phyloP scores from a whole-genome alignment of 2,888 invertebrate species.

The Unio pictorum region DNA sequence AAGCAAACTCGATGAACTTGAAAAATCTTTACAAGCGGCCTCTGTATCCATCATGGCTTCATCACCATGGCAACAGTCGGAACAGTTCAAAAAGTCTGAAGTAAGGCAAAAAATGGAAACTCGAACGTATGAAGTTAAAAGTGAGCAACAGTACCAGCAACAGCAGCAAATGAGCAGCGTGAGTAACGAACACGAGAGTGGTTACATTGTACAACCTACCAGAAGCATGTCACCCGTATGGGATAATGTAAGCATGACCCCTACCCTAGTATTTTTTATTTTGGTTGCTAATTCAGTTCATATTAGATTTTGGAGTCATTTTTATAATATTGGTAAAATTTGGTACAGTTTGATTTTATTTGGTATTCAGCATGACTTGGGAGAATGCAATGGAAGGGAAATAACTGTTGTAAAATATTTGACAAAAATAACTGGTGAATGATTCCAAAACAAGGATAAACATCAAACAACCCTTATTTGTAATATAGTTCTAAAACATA shows the following conservation, averaged over 20 bases:
- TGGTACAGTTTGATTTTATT: too few species aligned
- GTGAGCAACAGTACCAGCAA: conserved; percentile 32
- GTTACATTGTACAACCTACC: conserved; percentile 21
- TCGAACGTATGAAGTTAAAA: conserved; percentile 32
- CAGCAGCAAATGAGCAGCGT: conserved; percentile 42
- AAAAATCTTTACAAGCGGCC: conserved; percentile 56
- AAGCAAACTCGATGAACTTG: conserved; percentile 55
- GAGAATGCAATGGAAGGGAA: background rate
- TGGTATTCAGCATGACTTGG: background rate
- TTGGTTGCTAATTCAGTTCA: background rate
- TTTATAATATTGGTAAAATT: too few species aligned
- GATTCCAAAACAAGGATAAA: too few species aligned
- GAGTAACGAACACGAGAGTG: conserved; percentile 35
- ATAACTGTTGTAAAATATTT: background rate
- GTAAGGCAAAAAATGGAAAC: conserved; percentile 39
- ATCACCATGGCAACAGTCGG: conserved; percentile 38
- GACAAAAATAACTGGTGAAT: too few species aligned
- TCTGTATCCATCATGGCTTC: conserved; percentile 51
- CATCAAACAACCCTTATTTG: too few species aligned
- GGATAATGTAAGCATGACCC: conserved; percentile 33
- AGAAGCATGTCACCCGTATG: conserved; percentile 51
- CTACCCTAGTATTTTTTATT: background rate
- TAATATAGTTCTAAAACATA: too few species aligned
- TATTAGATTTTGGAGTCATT: background rate
- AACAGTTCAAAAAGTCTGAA: conserved; percentile 34